Evolutionary conservation across 1,140 invertebrate genomes (phyloP).

Genomic region (Zaprionus tsacasi): DNA sequence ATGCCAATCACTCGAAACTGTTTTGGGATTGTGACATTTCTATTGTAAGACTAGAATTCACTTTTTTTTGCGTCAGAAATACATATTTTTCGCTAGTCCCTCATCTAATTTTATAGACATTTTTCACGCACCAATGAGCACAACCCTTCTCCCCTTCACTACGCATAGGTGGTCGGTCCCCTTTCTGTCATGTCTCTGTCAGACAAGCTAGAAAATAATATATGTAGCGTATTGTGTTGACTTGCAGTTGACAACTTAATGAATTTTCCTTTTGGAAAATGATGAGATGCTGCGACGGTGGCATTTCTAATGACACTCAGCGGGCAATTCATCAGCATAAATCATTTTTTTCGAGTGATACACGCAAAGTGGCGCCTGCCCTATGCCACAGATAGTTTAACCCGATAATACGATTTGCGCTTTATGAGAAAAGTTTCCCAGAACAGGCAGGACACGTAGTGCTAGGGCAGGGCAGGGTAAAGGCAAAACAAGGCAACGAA

Average conservation of each 20-base stretch:
- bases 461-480: not conserved
- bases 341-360: conserved; percentile 35
- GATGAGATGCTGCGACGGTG: conserved; percentile 5
- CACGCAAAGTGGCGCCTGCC: conserved; percentile 38
- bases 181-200: conserved; percentile 69
- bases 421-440: conserved; percentile 75
- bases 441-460: not conserved
- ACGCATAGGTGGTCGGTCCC: not conserved
- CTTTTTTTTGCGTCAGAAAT: conserved; percentile 13
- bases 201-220: conserved; percentile 16
- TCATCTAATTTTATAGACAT: conserved; percentile 44
- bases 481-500: conserved; percentile 33
- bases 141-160: not conserved
- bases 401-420: conserved; percentile 60
- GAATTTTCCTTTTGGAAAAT: conserved; percentile 58
- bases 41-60: conserved; percentile 22
- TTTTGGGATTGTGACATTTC: conserved; percentile 35
- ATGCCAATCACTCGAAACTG: conserved; percentile 42
- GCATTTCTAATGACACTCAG: conserved; percentile 44
- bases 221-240: conserved; percentile 69
- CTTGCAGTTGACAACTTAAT: conserved; percentile 83
- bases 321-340: conserved; percentile 56
- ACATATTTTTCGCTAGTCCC: conserved; percentile 6
- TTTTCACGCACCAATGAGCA: conserved; percentile 44
- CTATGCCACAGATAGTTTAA: conserved; percentile 50